Conservation (phyloP, 2,797 vertebrate species). For the Lepus oiostolus region DNA sequence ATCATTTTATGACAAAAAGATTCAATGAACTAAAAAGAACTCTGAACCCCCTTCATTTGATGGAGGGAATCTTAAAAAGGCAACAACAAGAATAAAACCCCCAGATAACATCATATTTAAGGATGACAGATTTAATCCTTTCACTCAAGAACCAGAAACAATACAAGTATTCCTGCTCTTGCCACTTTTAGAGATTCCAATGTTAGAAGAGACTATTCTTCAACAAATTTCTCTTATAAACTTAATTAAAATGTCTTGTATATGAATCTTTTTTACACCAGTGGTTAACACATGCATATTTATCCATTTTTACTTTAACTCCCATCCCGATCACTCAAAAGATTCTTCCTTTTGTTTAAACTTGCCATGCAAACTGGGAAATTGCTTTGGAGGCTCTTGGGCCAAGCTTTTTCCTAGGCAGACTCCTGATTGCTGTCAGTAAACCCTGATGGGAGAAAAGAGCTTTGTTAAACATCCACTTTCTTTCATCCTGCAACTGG, state of each 20-base stretch:
- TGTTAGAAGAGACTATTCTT: background rate
- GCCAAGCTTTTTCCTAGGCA: conserved; percentile 2
- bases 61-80: background rate
- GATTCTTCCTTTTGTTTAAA: background rate
- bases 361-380: background rate
- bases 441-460: background rate
- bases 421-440: background rate
- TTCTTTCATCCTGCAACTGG: conserved; percentile 30
- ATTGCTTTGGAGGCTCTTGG: background rate
- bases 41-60: background rate
- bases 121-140: background rate
- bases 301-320: background rate
- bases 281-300: background rate
- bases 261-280: background rate
- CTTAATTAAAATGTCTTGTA: background rate
- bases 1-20: background rate
- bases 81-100: background rate
- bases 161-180: background rate
- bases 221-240: background rate
- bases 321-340: background rate
- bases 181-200: background rate
- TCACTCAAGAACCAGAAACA: background rate
- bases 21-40: background rate
- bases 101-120: background rate
- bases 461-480: background rate